Evolutionary conservation across 2,888 invertebrate species (phyloP), one percentile per base, ranked within the genome.

Genomic region (Endomychus coccineus): DNA sequence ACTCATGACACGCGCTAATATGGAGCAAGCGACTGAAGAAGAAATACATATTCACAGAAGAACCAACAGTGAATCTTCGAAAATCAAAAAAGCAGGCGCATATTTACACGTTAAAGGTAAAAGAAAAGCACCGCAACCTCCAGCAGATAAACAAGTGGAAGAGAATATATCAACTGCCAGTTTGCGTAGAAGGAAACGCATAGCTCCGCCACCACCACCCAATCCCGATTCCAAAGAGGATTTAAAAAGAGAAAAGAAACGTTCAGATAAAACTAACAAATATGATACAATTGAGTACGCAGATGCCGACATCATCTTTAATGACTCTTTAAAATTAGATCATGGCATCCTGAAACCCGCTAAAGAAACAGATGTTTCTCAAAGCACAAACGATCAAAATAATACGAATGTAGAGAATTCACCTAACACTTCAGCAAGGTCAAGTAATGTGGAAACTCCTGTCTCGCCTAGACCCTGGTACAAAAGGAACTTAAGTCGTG

Each of bases 31-130:
- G 12, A 16, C 13, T 13, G 36, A 37, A 19, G 31, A 31, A 14
- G 31, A 25, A 55, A 4, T 48, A 49, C n/a, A 48, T 17, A 31
- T 37, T 27, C 36, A 37, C 13, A 66, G 77, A 25, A 67, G 78
- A 49, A 75, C 77, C 13, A 70, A 71, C n/a, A 80, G 78, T 54
- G 78, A 79, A 62, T 70, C 70, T 10, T 70, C 74, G 14, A 71
- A 72, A 46, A 73, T 72, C 41, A 71, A 73, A 28, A 73, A 73
- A 45, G 70, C 76, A 6, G 74, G 74, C 3, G 65, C 69, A 2
- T 70, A 69, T 49, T 60, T 69, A 14, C 80, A 84, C 66, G 83
- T 84, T 1, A 82, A 81, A 46, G 84, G 84, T 14, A 85, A 85
- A 59, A 66, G 84, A 31, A 76, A 74, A 54, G 84, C 84, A 1